Conservation (phyloP, 2,113 vertebrate genomes). For the Gnathonemus echidnorhynchus region DNA sequence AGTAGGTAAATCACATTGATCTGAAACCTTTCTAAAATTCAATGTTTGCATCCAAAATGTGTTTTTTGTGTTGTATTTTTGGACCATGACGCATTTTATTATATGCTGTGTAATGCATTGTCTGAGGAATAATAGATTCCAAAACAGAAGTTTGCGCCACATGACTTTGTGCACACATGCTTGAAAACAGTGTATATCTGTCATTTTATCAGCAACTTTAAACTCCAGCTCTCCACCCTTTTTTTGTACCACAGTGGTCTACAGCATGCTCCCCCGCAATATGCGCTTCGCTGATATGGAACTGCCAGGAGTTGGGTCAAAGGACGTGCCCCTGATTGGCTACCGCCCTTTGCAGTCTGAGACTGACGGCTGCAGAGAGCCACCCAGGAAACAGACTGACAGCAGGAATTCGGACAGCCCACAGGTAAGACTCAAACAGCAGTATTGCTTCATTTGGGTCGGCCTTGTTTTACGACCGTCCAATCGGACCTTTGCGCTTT, state of each 20-base stretch:
- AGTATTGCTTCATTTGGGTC: background rate
- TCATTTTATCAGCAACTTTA: background rate
- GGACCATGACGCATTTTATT: background rate
- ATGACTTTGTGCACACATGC: background rate
- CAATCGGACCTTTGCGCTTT: background rate
- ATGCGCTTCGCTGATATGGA: conserved; percentile 53
- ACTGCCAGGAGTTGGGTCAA: conserved; percentile 61
- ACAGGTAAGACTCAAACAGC: conserved; percentile 45
- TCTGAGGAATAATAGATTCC: background rate
- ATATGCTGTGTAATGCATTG: background rate
- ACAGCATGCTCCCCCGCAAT: conserved; percentile 59
- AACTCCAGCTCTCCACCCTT: background rate
- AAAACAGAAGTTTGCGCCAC: background rate
- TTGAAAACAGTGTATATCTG: background rate
- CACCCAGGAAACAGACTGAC: conserved; percentile 31
- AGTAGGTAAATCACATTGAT: background rate
- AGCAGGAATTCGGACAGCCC: conserved; percentile 29
- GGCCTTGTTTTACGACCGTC: background rate
- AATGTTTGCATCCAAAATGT: background rate
- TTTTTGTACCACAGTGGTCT: conserved; percentile 26
- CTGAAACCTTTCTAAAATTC: background rate
- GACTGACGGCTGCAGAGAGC: conserved; percentile 21
- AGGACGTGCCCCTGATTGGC: conserved; percentile 60
- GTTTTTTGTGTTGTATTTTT: background rate
- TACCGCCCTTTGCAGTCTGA: conserved; percentile 56